phyloP scores from a whole-genome alignment of 1,140 invertebrate genomes.

The Cryptotermes secundus region DNA sequence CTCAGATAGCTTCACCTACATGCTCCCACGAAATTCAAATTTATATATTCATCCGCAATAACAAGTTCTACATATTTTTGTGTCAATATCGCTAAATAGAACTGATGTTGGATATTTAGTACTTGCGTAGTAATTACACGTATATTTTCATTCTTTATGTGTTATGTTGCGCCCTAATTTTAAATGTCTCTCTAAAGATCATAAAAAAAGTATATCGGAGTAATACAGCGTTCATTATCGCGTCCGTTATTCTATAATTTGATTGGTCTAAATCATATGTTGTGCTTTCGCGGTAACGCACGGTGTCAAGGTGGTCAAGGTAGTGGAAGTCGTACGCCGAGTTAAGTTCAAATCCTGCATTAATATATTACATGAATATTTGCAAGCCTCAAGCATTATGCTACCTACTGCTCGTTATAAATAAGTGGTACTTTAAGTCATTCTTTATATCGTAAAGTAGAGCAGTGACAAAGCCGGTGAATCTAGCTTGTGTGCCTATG shows the following conservation, averaged over 20 bases:
- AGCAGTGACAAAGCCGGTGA: no score
- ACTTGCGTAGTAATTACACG: neutral
- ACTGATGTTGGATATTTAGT: neutral
- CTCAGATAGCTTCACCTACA: neutral
- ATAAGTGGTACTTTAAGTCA: no score
- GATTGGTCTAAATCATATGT: neutral
- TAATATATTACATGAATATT: no score
- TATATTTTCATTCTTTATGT: neutral
- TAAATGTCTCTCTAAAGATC: neutral
- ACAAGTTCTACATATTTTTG: neutral
- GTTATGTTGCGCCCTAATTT: neutral
- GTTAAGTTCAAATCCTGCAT: no score
- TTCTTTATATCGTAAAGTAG: no score
- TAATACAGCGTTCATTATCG: neutral
- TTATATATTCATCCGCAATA: neutral
- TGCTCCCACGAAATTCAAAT: neutral
- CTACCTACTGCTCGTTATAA: no score
- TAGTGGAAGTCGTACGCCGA: no score
- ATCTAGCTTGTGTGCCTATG: neutral
- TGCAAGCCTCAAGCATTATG: no score
- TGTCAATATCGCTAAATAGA: neutral
- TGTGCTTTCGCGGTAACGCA: neutral
- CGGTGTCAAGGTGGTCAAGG: no score
- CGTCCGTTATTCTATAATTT: neutral
- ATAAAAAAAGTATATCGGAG: neutral